Conservation (phyloP, 2,888 invertebrate genomes). For the Drosophila pseudotalamancana region DNA sequence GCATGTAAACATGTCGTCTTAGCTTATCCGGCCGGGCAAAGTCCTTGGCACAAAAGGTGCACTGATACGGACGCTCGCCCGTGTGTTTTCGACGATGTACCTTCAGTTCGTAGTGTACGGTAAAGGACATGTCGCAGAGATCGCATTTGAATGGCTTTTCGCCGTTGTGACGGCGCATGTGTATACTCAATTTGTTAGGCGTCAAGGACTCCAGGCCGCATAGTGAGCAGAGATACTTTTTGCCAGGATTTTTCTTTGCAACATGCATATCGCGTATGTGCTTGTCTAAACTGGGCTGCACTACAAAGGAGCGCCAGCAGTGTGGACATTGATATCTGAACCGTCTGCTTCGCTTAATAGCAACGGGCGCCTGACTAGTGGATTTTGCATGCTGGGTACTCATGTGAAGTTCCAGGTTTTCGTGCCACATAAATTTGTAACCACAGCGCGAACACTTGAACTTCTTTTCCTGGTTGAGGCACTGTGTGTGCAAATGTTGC, state of each 20-base stretch:
- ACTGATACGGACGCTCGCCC: conserved; percentile 86
- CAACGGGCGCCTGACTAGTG: conserved; percentile 8
- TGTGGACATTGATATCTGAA: conserved; percentile 86
- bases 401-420: conserved; percentile 78
- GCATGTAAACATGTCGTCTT: conserved; percentile 65
- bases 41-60: conserved; percentile 83
- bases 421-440: conserved; percentile 82
- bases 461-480: conserved; percentile 76
- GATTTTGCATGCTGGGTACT: conserved; percentile 73
- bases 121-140: conserved; percentile 87
- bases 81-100: conserved; percentile 87
- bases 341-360: conserved; percentile 84
- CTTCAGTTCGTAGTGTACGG: conserved; percentile 87
- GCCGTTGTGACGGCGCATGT: conserved; percentile 88
- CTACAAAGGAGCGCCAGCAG: conserved; percentile 85
- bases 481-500: conserved; percentile 85
- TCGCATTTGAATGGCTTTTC: conserved; percentile 88
- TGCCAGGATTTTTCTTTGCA: conserved; percentile 64
- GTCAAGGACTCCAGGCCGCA: conserved; percentile 86
- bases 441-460: conserved; percentile 79
- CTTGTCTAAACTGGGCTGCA: conserved; percentile 68
- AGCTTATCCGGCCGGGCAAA: conserved; percentile 86
- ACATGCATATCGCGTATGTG: conserved; percentile 69
- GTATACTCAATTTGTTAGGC: conserved; percentile 87
- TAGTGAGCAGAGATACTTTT: conserved; percentile 85